These are phyloP conservation scores for Acleris emargana DNA, from an alignment of 2,888 invertebrate species.

Conservation along the genomic window DNA sequence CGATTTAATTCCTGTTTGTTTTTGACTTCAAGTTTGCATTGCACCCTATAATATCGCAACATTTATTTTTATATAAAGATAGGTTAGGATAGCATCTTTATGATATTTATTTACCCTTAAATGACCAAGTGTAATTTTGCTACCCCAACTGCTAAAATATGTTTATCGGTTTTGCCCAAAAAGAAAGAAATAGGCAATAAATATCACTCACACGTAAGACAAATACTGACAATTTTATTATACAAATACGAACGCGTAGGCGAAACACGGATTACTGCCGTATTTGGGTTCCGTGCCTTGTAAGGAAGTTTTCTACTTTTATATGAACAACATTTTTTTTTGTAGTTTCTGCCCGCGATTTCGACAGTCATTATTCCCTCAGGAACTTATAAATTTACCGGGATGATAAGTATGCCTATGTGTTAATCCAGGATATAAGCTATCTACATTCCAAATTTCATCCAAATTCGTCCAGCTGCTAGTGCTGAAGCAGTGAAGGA, in stretches of 20 bases:
- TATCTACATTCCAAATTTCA: too few species aligned
- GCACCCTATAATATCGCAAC: neutral
- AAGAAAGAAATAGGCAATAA: constrained; percentile 58
- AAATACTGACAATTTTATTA: constrained; percentile 78
- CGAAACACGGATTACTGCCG: constrained; percentile 7
- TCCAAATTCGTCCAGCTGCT: too few species aligned
- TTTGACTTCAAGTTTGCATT: constrained; percentile 6
- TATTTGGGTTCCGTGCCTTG: constrained; percentile 18
- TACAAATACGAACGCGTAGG: constrained; percentile 63
- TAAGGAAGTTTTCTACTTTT: neutral
- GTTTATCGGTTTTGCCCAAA: constrained; percentile 19
- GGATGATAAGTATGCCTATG: too few species aligned
- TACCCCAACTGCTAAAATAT: constrained; percentile 24
- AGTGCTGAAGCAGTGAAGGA: too few species aligned
- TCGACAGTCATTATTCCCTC: too few species aligned
- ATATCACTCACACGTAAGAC: constrained; percentile 70
- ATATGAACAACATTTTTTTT: too few species aligned
- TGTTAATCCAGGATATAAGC: too few species aligned
- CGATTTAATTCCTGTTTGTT: constrained; percentile 11
- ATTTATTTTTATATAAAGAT: neutral
- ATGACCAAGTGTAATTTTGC: constrained; percentile 27
- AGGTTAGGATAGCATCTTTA: constrained; percentile 18
- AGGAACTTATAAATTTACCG: too few species aligned
- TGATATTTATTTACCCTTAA: too few species aligned
- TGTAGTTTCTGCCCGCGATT: too few species aligned